Evolutionary conservation across 2,888 invertebrate genomes (phyloP), one percentile per base, ranked within the genome.

Genomic region (Cryptocephalus primarius): DNA sequence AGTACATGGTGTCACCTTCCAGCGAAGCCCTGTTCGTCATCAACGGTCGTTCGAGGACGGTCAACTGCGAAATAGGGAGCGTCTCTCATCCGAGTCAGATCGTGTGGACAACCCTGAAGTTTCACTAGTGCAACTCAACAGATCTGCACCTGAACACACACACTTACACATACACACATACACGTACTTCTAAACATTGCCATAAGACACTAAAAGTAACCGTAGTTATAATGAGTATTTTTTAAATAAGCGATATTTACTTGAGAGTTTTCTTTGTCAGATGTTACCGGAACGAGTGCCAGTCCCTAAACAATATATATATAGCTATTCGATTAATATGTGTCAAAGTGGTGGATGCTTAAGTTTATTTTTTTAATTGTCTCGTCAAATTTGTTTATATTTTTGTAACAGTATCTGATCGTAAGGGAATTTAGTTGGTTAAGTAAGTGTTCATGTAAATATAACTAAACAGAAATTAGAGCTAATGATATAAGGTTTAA

Each of bases 21-120:
- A 79, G 76, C 61, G 80, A 82, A 57, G 80, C 84, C 10, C 71
- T 84, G 32, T 80, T 83, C 65, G 80, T 85, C 39, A 73, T 85
- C 49, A 83, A 85, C 63, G 84, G 83, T 9, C 77, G 79, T 58
- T 79, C 80, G 51, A 73, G 81, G 62, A 81, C 81, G 40, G 80
- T 85, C 48, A 83, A 84, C 68, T 86, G 86, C 70, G 82, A 84
- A 67, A 84, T 84, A 55, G 80, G 80, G 41, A 80, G 80, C 41
- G 73, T 85, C 43, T 72, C 76, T 40, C 80, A 82, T 65, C 82
- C 83, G 13, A 75, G 77, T 51, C 73, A 78, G 51, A 71, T 79
- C 45, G 79, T 82, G 44, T 83, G 82, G 82, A 78, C 81, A 49
- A 77, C 76, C 46, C 71, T 77, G 58, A 74, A 77, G 55, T 72